Evolutionary conservation across 2,113 vertebrate genomes (phyloP).

Genomic region (Mesitornis unicolor): DNA sequence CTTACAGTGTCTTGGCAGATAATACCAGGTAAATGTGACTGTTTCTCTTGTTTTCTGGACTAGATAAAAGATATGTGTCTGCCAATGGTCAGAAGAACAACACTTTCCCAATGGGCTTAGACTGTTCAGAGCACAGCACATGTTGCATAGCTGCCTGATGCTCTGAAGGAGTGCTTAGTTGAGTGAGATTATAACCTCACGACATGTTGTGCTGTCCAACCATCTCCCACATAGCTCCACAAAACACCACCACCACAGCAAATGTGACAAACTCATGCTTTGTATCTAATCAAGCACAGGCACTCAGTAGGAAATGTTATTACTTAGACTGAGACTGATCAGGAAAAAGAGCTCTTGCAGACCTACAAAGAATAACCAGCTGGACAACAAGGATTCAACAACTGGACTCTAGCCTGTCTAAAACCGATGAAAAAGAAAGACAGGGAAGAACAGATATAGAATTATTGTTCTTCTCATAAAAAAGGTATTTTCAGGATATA

Average conservation of each 20-base stretch:
- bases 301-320: background rate
- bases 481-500: background rate
- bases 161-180: background rate
- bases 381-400: background rate
- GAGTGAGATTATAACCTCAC: background rate
- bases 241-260: background rate
- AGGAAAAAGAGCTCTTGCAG: background rate
- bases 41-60: background rate
- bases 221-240: background rate
- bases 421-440: background rate
- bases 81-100: background rate
- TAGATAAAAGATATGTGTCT: background rate
- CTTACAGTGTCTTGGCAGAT: background rate
- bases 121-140: background rate
- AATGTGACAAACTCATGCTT: background rate
- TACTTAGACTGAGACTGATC: background rate
- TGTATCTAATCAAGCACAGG: background rate
- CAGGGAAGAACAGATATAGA: background rate
- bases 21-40: background rate
- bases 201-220: rapidly evolving
- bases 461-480: background rate
- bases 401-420: background rate
- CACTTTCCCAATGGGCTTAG: background rate
- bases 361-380: background rate
- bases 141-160: background rate